Evolutionary conservation across 2,113 vertebrate species (phyloP).

Genomic region (Pachycephala philippinensis): DNA sequence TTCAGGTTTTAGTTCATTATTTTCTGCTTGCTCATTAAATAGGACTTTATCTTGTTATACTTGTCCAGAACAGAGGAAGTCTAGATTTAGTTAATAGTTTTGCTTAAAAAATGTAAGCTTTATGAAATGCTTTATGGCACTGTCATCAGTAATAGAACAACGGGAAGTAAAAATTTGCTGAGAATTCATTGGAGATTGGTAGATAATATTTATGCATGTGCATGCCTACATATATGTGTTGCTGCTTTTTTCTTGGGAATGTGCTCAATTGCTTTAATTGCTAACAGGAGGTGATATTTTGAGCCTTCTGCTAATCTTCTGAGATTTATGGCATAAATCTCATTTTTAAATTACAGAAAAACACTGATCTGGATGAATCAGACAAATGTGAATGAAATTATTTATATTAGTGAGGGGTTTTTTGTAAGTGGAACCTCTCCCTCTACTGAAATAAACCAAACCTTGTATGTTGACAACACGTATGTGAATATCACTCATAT

Average conservation of each 20-base stretch:
- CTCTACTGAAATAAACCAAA: neutral
- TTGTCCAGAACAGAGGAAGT: neutral
- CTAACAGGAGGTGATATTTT: neutral
- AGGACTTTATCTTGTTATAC: neutral
- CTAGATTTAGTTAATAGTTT: neutral
- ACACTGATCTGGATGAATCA: neutral
- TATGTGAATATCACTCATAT: neutral
- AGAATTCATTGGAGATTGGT: neutral
- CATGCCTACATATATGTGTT: neutral
- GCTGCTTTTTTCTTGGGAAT: neutral
- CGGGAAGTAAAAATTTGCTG: neutral
- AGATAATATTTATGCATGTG: neutral
- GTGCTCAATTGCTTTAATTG: neutral
- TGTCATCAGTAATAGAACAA: neutral
- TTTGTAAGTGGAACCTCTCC: neutral
- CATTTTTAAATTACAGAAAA: neutral
- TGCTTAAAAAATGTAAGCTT: neutral
- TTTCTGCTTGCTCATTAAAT: neutral
- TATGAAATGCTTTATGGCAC: neutral
- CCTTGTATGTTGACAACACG: fast-evolving
- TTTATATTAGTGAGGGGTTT: fast-evolving
- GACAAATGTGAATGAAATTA: neutral
- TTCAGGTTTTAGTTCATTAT: neutral
- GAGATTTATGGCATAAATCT: neutral
- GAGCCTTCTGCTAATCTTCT: neutral